phyloP scores from a whole-genome alignment of 2,888 invertebrate genomes.

The Boloria selene region DNA sequence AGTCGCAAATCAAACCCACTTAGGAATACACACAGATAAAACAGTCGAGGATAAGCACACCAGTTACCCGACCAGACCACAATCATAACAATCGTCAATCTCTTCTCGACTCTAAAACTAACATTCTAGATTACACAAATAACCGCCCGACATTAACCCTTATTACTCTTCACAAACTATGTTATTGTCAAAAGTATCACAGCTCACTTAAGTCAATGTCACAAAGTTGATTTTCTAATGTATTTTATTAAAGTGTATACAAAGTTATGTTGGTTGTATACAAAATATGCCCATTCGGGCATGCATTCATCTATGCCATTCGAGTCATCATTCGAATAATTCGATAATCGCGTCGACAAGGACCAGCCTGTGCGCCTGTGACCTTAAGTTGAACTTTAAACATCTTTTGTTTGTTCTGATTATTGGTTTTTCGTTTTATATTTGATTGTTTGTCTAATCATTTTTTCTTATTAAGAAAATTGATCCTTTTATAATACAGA shows the following conservation, averaged over 20 bases:
- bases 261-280: conserved; percentile 27
- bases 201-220: conserved; percentile 14
- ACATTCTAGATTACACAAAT: conserved; percentile 77
- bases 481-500: background rate
- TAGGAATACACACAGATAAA: conserved; percentile 51
- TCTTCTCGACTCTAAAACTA: conserved; percentile 66
- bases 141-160: conserved; percentile 72
- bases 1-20: conserved; percentile 66
- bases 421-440: conserved; percentile 38
- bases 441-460: conserved; percentile 4
- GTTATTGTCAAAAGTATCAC: conserved; percentile 27
- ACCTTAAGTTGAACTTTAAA: conserved; percentile 52
- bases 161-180: conserved; percentile 60
- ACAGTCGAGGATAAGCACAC: conserved; percentile 53
- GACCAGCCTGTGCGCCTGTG: conserved; percentile 60
- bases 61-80: conserved; percentile 52
- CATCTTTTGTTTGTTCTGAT: conserved; percentile 35
- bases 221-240: conserved; percentile 31
- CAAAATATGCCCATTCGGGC: conserved; percentile 39
- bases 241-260: conserved; percentile 15
- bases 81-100: conserved; percentile 70
- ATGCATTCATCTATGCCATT: conserved; percentile 38
- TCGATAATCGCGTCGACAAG: conserved; percentile 68
- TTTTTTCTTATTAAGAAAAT: background rate
- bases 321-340: conserved; percentile 63